Base-by-base conservation (phyloP, 2,113 vertebrate genomes). In the Hyaena hyaena region DNA sequence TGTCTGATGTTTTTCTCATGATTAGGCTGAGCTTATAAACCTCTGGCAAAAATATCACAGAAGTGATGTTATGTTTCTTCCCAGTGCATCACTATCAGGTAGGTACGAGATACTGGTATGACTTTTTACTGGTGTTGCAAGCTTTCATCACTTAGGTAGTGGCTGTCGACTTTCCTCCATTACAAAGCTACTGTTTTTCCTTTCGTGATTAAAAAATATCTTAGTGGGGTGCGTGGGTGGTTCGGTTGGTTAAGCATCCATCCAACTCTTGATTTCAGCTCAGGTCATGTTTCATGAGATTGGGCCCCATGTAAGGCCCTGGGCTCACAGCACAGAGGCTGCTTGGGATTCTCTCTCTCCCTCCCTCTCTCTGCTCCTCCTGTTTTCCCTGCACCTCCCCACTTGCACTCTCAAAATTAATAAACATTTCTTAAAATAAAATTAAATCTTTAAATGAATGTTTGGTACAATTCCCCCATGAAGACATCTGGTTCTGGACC, bases 171-270 rank as follows among this genome's bases (percentile, higher is more conserved):
- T 77, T 69, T 71, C 82, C 81, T 66, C 8, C 16, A 94, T 31
- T 61, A 7, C 16, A 55, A 45, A 73, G 28, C 43, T 89, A 85
- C 5, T 55, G n/a, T 15, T 55, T 90, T 74, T 65, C 73, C 43
- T 48, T 94, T 82, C 87, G n/a, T 76, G 50, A 91, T 58, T 69
- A 95, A 43, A 33, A 92, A 94, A 23, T 53, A 88, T 53, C 63
- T 79, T 65, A 5, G 43, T 12, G 66, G 66, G 66, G 66, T 3
- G 3, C 31, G 16, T 19, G 66, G 66, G 33, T 69, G 16, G 66
- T 7, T 69, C 66, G 4, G 66, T 17, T 15, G 7, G 66, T n/a
- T 33, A 33, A 69, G 33, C 7, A n/a, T 69, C 15, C 7, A 7
- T 33, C 15, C 3, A 7, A 33, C 33, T n/a, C 66, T n/a, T 69